Conservation (phyloP, 2,888 invertebrate genomes). For the Drosophila suboccidentalis region DNA sequence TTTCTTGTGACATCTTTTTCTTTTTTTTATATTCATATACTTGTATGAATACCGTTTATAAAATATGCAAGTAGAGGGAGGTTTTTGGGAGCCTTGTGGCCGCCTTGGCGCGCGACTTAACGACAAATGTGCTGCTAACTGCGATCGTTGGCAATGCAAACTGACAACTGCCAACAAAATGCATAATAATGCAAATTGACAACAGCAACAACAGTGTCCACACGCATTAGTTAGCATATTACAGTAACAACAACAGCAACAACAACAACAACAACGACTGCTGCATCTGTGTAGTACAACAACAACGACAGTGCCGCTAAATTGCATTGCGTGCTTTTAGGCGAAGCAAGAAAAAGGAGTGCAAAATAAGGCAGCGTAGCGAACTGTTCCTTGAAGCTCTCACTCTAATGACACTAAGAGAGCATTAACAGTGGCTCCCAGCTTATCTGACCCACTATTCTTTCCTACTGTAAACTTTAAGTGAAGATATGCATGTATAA, state of each 20-base stretch:
- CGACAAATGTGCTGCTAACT: constrained; percentile 31
- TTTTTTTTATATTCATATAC: background rate
- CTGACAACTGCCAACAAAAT: constrained; percentile 14
- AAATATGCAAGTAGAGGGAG: background rate
- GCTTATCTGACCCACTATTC: background rate
- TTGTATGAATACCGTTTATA: background rate
- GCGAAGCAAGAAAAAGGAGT: constrained; percentile 36
- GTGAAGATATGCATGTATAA: too few species aligned
- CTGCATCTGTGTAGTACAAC: background rate
- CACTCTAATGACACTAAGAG: background rate
- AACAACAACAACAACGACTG: constrained; percentile 14
- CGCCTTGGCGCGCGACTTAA: constrained; percentile 37
- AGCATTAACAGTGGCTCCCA: background rate
- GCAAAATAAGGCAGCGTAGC: too few species aligned
- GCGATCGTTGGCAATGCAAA: constrained; percentile 14
- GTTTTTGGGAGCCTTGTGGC: constrained; percentile 13
- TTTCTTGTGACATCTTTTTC: constrained; percentile 25
- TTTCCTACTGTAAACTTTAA: too few species aligned
- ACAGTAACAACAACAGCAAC: constrained; percentile 27
- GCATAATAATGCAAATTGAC: constrained; percentile 46
- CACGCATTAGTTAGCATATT: constrained; percentile 44
- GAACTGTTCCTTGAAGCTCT: background rate
- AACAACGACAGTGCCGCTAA: constrained; percentile 3
- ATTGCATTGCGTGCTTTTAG: constrained; percentile 50
- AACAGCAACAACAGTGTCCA: constrained; percentile 2